phyloP scores from a whole-genome alignment of 2,888 invertebrate species.

The Helicoverpa assulta region DNA sequence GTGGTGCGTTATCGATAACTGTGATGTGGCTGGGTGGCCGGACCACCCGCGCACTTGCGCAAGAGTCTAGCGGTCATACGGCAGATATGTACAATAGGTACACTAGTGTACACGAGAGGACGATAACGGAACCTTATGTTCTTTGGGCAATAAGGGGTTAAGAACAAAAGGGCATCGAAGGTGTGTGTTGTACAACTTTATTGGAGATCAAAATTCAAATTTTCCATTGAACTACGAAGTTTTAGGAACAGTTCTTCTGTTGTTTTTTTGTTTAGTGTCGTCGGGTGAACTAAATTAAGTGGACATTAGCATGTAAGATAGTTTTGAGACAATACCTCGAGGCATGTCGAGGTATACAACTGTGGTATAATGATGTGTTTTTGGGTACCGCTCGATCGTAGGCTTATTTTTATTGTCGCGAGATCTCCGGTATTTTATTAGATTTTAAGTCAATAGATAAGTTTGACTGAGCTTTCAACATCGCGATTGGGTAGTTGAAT shows the following conservation, averaged over 20 bases:
- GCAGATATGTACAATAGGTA: slow-evolving; percentile 45
- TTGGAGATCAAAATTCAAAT: neutral
- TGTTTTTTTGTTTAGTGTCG: neutral
- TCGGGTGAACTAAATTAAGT: slow-evolving; percentile 76
- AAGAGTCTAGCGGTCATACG: slow-evolving; percentile 50
- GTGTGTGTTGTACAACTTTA: neutral
- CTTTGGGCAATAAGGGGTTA: neutral
- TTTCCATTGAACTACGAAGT: neutral
- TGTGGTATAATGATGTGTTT: slow-evolving; percentile 56
- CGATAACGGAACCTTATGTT: neutral
- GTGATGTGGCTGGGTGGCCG: slow-evolving; percentile 72
- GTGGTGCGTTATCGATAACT: slow-evolving; percentile 77
- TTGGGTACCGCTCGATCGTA: slow-evolving; percentile 40
- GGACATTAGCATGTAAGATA: slow-evolving; percentile 75
- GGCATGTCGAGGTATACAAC: slow-evolving; percentile 63
- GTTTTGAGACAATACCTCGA: slow-evolving; percentile 72
- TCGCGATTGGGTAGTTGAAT: neutral
- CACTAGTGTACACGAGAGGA: slow-evolving; percentile 8
- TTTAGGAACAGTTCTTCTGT: slow-evolving; percentile 11
- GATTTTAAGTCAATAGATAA: slow-evolving; percentile 44
- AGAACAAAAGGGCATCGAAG: neutral
- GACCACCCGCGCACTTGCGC: slow-evolving; percentile 78
- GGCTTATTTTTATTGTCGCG: slow-evolving; percentile 43
- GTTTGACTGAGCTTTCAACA: slow-evolving; percentile 23
- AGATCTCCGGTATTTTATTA: slow-evolving; percentile 45